A percentile compares a stretch with the other conserved stretches of the same genome.
Evolutionary conservation across 37 sponge, comb jelly and placozoan species (phyloP).

Genomic region (Cliona cf. orientalis): DNA sequence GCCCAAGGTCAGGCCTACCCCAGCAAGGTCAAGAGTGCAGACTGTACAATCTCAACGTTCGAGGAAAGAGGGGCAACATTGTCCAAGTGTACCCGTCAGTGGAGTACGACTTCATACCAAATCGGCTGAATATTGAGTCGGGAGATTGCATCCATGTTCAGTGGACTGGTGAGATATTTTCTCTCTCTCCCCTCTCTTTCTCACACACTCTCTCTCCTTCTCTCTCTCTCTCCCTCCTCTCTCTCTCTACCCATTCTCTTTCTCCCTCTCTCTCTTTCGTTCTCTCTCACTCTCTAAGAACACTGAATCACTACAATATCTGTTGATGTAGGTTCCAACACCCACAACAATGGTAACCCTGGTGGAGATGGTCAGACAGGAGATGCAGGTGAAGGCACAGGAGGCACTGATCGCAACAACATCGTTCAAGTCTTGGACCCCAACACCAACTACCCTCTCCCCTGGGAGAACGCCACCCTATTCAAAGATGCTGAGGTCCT

Average conservation of each 20-base stretch:
- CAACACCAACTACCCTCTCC: conserved; percentile 88
- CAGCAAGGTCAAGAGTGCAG: background rate
- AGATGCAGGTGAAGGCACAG: conserved; percentile 98
- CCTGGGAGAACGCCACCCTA: conserved; percentile 78
- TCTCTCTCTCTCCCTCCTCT: background rate
- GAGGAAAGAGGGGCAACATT: conserved; percentile 99
- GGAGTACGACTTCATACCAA: conserved; percentile 99
- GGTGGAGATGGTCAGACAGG: conserved; percentile 99
- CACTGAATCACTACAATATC: background rate
- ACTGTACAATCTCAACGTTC: conserved; percentile 94
- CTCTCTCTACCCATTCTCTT: background rate
- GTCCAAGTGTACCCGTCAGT: conserved; percentile 96
- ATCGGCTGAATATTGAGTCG: conserved; percentile 54
- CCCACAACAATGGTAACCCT: conserved; percentile 93
- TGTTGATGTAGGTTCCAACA: conserved; percentile 88
- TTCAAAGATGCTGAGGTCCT: conserved; percentile 72
- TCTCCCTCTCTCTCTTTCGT: background rate
- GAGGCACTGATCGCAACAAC: conserved; percentile 95
- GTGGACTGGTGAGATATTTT: conserved; percentile 98
- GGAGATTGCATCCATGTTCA: conserved; percentile 89
- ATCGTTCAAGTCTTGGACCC: conserved; percentile 75
- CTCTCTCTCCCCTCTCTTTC: too few relatives aligned
- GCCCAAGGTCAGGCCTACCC: conserved; percentile 29
- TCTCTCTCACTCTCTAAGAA: too few relatives aligned
- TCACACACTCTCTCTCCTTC: background rate